Evolutionary conservation across 2,113 vertebrate genomes (phyloP), one percentile per base, ranked within the genome.

Genomic region (Mesoclemmys tuberculata): DNA sequence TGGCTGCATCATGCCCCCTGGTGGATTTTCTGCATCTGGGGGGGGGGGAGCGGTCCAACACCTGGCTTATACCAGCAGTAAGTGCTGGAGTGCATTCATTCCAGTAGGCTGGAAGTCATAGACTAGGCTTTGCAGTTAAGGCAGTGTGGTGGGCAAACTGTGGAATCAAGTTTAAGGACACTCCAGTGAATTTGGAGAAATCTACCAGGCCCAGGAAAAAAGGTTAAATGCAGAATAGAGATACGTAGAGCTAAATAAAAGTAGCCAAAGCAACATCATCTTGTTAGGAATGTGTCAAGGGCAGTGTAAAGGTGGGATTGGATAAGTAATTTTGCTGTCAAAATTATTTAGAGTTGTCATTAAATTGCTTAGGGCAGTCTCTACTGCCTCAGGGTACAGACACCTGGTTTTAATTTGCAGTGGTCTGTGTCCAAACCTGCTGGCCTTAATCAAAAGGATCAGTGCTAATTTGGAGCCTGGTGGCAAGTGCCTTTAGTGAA

Each of bases 311-410:
- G 97, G 97, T 97, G 97, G 97, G 93, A 94, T 8, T n/a, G 88
- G 85, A 97, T 95, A 94, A 94, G 96, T 97, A 96, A 97, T 98
- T 97, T 97, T 88, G 93, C 97, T 98, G 97, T 98, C 97, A 97
- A 88, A 97, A 97, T 98, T 97, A 97, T 97, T 98, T 98, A 98
- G 97, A 96, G 97, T 95, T 95, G 96, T 98, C 97, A 96, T 98
- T 97, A 97, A 96, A 97, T 27, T 78, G 97, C 97, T 97, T 89
- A 87, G 95, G 97, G 97, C 96, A 93, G 95, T 96, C 92, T 97
- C 52, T 90, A 1, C 56, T 78, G 94, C 97, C 97, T 16, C 90
- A 89, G 97, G 97, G 97, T 95, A 93, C 74, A 79, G 95, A 24
- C 95, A 86, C 92, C 95, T 95, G 97, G 92, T 91, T 92, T 96